Base-by-base conservation (phyloP, 2,113 vertebrate genomes). In the Bothrops jararaca region DNA sequence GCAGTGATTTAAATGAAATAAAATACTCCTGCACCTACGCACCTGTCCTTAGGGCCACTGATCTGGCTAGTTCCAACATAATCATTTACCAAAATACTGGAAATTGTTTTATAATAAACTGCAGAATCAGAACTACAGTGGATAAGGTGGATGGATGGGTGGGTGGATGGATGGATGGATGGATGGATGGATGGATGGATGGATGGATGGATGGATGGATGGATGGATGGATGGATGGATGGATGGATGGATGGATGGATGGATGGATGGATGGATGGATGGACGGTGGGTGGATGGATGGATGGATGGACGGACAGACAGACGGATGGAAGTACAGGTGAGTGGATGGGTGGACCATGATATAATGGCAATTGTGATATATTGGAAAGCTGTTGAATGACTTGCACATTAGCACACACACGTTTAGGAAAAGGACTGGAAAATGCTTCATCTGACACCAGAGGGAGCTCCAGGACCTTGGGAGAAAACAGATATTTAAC, bases 401-500 rank as follows among this genome's bases (percentile, higher is more conserved):
- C 26, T 91, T n/a, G 3, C 0, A 58, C 1, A 24, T 12, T 80
- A 20, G 11, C 88, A 4, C 26, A n/a, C 48, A 50, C 8, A 48
- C 39, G 5, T 58, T 9, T 53, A 52, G 85, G 20, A 22, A 15
- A 91, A 91, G 89, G 45, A 91, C 88, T 92, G n/a, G 86, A 94
- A 94, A 64, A 94, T 3, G 88, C 48, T 29, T 0, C 89, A 95
- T 54, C 94, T 90, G 94, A 96, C 97, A 95, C 93, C 92, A 97
- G 97, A 96, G 97, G 96, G 97, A 93, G 96, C 96, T 89, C 94
- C 94, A 96, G 94, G 93, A 96, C 87, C 95, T 96, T 90, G 89
- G 94, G 94, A 90, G 3, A 13, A 85, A 86, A 50, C 50, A 57
- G 45, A 5, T 23, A 42, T 60, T 39, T n/a, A 10, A 15, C 87